Base-by-base conservation (phyloP, 2,797 vertebrate species). In the Alca torda region DNA sequence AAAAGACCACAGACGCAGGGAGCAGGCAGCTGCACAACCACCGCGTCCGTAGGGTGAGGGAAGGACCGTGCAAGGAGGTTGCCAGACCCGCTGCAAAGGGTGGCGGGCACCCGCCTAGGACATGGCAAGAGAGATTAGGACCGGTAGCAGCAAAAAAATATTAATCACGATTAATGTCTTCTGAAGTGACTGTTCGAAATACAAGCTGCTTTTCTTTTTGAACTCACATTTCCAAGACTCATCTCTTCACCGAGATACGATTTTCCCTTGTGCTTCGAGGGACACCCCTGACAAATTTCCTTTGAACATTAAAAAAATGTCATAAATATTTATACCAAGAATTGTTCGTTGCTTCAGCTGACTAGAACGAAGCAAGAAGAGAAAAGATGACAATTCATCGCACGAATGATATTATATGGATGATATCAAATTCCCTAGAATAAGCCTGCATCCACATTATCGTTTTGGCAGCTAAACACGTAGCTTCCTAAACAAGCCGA, bases 311-410 rank as follows among this genome's bases (percentile, higher is more conserved):
- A 57, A 9, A 92, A 81, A 92, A 89, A 53, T 21, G 20, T n/a
- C 35, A 41, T 76, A 88, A 69, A 60, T 90, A 88, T 75, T 95
- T 78, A 84, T 73, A 79, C 5, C 17, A 57, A 87, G 81, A 90
- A 79, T 54, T 74, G 72, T 95, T 95, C 68, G 57, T 96, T 97
- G 50, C 41, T 72, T 77, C 84, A 70, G 19, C 50, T 80, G 75
- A 45, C 65, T 76, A 74, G 60, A 90, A 94, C 1, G 89, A 88
- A 89, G 37, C 45, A 88, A 70, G 74, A 84, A 45, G 60, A 77
- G 48, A 77, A 85, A 82, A 95, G 54, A 77, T 11, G 65, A 13
- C 46, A 69, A 80, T 89, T 90, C 77, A 61, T 63, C 4, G 10
- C 41, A 68, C 1, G 13, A 77, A 48, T 65, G 19, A 39, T 51